Evolutionary conservation across 2,888 invertebrate genomes (phyloP).

Genomic region (Allolobophora icterica): DNA sequence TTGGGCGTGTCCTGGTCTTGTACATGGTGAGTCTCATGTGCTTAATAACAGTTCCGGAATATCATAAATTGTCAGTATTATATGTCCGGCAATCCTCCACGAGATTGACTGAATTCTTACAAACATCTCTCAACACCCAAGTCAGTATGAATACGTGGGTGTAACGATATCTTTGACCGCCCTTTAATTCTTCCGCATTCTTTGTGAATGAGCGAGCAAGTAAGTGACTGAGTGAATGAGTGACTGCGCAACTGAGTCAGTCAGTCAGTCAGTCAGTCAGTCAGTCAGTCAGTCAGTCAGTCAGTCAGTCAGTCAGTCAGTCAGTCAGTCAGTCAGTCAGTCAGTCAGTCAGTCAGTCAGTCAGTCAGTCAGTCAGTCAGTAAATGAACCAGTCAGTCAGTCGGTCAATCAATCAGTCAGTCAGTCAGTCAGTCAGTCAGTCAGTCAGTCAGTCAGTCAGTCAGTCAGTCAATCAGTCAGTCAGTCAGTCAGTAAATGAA

Average conservation of each 20-base stretch:
- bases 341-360: too few species aligned
- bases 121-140: neutral
- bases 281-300: too few species aligned
- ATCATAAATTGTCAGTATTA: neutral
- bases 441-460: neutral
- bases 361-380: too few species aligned
- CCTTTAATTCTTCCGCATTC: conserved; percentile 2
- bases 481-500: too few species aligned
- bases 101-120: neutral
- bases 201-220: neutral
- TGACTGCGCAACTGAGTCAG: neutral
- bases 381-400: too few species aligned
- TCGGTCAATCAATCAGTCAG: too few species aligned
- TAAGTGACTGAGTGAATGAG: neutral
- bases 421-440: too few species aligned
- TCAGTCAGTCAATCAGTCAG: too few species aligned
- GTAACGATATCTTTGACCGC: neutral
- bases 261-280: too few species aligned
- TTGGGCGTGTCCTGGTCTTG: neutral
- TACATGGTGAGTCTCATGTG: neutral
- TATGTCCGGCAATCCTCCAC: neutral
- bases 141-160: neutral
- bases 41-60: neutral
- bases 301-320: too few species aligned
- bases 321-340: too few species aligned